phyloP scores from a whole-genome alignment of 2,113 vertebrate species.

The Chlamydotis undulata region DNA sequence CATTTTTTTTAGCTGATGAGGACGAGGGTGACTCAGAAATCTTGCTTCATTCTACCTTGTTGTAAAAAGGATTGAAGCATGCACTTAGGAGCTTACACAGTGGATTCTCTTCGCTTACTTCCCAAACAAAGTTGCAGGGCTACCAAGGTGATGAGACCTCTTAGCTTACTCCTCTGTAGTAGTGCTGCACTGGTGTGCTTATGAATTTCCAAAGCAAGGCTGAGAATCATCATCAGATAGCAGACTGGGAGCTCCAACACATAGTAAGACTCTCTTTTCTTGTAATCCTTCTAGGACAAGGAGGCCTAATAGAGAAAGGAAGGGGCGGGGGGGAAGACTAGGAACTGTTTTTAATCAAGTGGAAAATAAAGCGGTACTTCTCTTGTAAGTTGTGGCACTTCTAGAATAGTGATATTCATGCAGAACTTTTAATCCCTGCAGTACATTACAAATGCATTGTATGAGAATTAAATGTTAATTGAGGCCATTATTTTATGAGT shows the following conservation, averaged over 20 bases:
- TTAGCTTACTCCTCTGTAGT: background rate
- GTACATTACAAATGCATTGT: slow-evolving; percentile 35
- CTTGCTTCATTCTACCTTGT: background rate
- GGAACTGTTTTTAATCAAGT: slow-evolving; percentile 12
- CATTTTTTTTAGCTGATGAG: background rate
- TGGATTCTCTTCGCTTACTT: background rate
- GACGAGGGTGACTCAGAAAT: background rate
- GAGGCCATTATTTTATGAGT: slow-evolving; percentile 54
- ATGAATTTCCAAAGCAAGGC: background rate
- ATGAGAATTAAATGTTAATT: slow-evolving; percentile 60
- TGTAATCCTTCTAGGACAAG: background rate
- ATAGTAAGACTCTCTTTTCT: background rate
- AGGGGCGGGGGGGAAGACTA: fast-evolving
- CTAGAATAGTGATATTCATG: background rate
- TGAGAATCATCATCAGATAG: background rate
- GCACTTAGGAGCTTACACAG: background rate
- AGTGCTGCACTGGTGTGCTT: background rate
- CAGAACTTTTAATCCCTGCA: slow-evolving; percentile 36
- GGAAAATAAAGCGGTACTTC: background rate
- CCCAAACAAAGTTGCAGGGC: background rate
- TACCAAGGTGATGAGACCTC: background rate
- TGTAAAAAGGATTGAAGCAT: background rate
- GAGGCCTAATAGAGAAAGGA: background rate
- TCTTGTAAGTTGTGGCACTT: background rate
- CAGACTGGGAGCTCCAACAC: background rate